phyloP scores from a whole-genome alignment of 2,888 invertebrate species.

The Gortyna flavago region DNA sequence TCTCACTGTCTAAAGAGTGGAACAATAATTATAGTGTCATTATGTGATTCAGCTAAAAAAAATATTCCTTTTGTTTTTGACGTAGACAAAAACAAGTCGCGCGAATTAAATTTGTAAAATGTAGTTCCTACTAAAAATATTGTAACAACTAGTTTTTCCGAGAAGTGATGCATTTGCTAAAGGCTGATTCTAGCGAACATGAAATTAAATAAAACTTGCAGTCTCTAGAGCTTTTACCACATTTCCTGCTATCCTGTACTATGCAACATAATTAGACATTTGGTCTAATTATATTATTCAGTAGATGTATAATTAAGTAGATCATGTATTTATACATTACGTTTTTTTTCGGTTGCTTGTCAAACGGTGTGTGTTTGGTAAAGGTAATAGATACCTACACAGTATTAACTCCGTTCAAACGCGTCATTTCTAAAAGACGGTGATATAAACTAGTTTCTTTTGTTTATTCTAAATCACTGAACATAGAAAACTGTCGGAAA shows the following conservation, averaged over 20 bases:
- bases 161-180: background rate
- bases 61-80: background rate
- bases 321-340: too few relatives aligned
- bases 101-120: background rate
- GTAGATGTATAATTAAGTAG: background rate
- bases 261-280: too few relatives aligned
- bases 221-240: background rate
- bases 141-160: conserved; percentile 17
- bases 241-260: background rate
- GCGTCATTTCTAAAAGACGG: conserved; percentile 12
- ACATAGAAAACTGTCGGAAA: conserved; percentile 45
- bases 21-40: background rate
- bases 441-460: conserved; percentile 38
- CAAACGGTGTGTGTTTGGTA: background rate
- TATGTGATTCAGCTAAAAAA: too few relatives aligned
- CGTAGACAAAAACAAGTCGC: background rate
- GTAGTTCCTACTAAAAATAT: conserved; percentile 21
- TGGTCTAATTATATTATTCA: background rate
- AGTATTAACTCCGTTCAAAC: background rate
- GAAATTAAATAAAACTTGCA: background rate
- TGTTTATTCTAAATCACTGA: conserved; percentile 51
- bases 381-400: conserved; percentile 9
- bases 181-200: background rate
- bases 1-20: background rate
- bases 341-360: background rate